Percentiles rank a stretch among this genome's conserved stretches.
Conservation (phyloP, 2,113 vertebrate genomes). For the Dunckerocampus dactyliophorus region DNA sequence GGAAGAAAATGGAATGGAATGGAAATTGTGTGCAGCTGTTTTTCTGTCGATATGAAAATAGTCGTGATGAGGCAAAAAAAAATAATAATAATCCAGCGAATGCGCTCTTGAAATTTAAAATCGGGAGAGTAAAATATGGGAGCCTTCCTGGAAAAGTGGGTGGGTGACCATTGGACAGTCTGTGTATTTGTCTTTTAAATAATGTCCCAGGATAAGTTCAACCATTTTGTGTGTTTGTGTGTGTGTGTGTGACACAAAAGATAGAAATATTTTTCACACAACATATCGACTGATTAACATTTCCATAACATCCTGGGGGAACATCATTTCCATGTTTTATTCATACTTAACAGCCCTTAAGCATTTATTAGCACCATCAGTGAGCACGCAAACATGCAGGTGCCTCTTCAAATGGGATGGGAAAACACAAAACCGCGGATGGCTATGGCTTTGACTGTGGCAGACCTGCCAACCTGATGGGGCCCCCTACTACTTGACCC, state of each 20-base stretch:
- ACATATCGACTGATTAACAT: slow-evolving; percentile 53
- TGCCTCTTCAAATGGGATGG: slow-evolving; percentile 21
- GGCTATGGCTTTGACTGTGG: slow-evolving; percentile 1
- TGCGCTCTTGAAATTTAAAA: too few species aligned
- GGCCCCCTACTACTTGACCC: background rate
- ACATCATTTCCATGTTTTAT: slow-evolving; percentile 55
- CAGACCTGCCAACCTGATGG: background rate
- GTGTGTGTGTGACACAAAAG: background rate
- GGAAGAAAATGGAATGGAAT: too few species aligned
- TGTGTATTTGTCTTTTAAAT: too few species aligned
- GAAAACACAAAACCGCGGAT: background rate
- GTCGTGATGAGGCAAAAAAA: too few species aligned
- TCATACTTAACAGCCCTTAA: slow-evolving; percentile 48
- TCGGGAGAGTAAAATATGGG: too few species aligned
- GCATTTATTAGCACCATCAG: slow-evolving; percentile 42
- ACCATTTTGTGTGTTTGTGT: background rate
- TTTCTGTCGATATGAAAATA: too few species aligned
- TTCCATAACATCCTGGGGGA: slow-evolving; percentile 48
- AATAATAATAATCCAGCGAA: too few species aligned
- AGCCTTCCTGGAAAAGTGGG: too few species aligned
- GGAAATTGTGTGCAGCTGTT: too few species aligned
- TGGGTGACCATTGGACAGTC: too few species aligned
- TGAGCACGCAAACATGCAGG: slow-evolving; percentile 18
- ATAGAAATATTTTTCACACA: slow-evolving; percentile 40
- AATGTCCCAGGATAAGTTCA: too few species aligned